Evolutionary conservation across 1,140 invertebrate species (phyloP).

Genomic region (Caerostris darwini): DNA sequence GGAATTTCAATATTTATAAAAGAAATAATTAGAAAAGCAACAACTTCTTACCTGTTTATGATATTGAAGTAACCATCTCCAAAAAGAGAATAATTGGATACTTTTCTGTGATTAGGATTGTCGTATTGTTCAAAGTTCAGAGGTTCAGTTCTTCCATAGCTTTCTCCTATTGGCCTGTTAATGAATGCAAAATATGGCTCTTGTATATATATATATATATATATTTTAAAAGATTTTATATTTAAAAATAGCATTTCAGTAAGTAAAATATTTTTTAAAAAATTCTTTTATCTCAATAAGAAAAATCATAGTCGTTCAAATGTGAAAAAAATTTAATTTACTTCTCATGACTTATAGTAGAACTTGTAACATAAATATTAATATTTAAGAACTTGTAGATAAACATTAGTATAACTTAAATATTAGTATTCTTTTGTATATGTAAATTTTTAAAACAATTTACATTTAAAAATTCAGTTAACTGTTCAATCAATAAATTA

Average conservation of each 20-base stretch:
- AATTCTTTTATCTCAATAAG: no score
- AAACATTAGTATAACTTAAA: no score
- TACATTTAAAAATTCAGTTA: no score
- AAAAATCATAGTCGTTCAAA: no score
- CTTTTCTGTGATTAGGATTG: slow-evolving; percentile 57
- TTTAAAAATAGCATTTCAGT: neutral
- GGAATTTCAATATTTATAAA: neutral
- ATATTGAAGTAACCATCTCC: slow-evolving; percentile 52
- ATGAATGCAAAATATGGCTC: neutral
- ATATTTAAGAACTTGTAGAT: no score
- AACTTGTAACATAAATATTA: no score
- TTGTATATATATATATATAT: neutral
- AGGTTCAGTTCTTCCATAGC: slow-evolving; percentile 46
- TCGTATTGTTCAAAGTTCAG: slow-evolving; percentile 51
- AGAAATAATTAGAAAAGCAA: neutral
- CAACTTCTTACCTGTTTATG: slow-evolving; percentile 54
- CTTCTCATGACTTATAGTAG: no score
- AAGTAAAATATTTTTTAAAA: neutral
- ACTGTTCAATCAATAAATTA: no score
- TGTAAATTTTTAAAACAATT: no score
- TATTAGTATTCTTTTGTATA: no score
- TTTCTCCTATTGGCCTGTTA: slow-evolving; percentile 53
- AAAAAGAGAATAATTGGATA: slow-evolving; percentile 50
- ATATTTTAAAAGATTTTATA: neutral
- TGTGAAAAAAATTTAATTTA: no score